Percentiles rank a stretch among this genome's conserved stretches.
These are phyloP conservation scores for Helogale parvula DNA, from an alignment of 2,113 vertebrate genomes.

Conservation along the genomic window DNA sequence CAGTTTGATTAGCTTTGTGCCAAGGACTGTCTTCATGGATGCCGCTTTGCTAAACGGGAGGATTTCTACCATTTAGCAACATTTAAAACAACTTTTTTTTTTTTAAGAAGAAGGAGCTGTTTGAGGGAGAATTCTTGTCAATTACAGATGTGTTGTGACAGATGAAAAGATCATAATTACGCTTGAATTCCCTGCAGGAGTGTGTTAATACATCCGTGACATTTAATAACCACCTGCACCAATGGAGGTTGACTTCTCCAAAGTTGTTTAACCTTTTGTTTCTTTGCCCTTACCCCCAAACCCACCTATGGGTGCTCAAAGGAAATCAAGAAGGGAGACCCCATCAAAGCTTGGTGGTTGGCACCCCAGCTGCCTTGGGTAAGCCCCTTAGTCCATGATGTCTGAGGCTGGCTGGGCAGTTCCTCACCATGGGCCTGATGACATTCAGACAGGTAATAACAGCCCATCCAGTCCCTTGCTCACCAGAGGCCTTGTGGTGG, in stretches of 20 bases:
- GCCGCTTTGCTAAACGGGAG: slow-evolving; percentile 58
- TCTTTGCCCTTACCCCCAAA: neutral
- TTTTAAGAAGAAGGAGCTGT: slow-evolving; percentile 47
- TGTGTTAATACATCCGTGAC: slow-evolving; percentile 78
- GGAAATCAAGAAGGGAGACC: neutral
- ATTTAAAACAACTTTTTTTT: slow-evolving; percentile 28
- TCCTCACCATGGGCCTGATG: neutral
- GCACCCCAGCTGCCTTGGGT: neutral
- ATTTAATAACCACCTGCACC: slow-evolving; percentile 80
- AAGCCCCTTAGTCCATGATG: neutral
- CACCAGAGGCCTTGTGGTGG: neutral
- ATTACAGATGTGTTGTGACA: slow-evolving; percentile 83
- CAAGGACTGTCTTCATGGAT: slow-evolving; percentile 68
- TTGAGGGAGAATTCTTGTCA: slow-evolving; percentile 80
- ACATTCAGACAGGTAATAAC: neutral
- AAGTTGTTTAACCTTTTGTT: slow-evolving; percentile 54
- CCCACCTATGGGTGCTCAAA: neutral
- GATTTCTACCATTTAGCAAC: slow-evolving; percentile 51
- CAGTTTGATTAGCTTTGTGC: slow-evolving; percentile 56
- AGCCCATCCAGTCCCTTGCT: neutral
- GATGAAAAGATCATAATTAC: slow-evolving; percentile 84
- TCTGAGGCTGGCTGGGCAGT: neutral
- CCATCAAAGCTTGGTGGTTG: fast-evolving
- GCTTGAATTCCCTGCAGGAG: slow-evolving; percentile 79
- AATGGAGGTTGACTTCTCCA: slow-evolving; percentile 64